Conservation (phyloP, 2,797 vertebrate species). For the Rhinogobio ventralis region DNA sequence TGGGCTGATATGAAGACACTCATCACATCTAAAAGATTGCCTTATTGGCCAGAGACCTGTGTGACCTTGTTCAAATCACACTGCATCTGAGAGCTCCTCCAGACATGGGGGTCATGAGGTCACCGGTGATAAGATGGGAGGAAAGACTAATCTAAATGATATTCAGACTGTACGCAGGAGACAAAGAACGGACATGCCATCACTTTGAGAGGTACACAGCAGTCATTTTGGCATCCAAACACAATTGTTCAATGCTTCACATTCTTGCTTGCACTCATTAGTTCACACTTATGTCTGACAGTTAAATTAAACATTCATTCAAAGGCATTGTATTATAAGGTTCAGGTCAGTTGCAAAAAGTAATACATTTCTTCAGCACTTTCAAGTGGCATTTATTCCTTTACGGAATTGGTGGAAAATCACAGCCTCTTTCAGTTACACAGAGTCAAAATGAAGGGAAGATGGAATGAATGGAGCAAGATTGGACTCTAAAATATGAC, state of each 20-base stretch:
- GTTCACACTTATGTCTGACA: slow-evolving; percentile 28
- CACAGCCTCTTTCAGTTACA: slow-evolving; percentile 53
- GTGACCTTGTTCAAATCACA: slow-evolving; percentile 53
- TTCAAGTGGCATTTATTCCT: slow-evolving; percentile 71
- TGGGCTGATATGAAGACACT: slow-evolving; percentile 22
- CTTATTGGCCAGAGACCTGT: slow-evolving; percentile 19
- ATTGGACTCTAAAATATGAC: slow-evolving; percentile 72
- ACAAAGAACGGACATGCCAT: slow-evolving; percentile 57
- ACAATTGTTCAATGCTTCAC: slow-evolving; percentile 32
- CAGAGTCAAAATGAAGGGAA: slow-evolving; percentile 40
- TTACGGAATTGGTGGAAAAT: slow-evolving; percentile 65
- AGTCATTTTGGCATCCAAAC: slow-evolving; percentile 43
- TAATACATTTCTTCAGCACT: slow-evolving; percentile 39
- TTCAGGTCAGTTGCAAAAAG: slow-evolving; percentile 49
- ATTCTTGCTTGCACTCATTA: slow-evolving; percentile 8
- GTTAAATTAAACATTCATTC: slow-evolving; percentile 21
- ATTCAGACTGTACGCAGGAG: slow-evolving; percentile 31
- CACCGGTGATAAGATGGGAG: slow-evolving; percentile 48
- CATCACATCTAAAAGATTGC: slow-evolving; percentile 36
- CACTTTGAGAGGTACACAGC: slow-evolving; percentile 37
- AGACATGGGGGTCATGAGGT: slow-evolving; percentile 62
- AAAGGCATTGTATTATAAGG: slow-evolving; percentile 34
- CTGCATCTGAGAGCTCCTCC: slow-evolving; percentile 61
- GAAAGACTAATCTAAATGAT: slow-evolving; percentile 56
- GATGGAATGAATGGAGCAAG: slow-evolving; percentile 27